phyloP scores from a whole-genome alignment of 2,797 vertebrate species.

The Myotis pilosus region DNA sequence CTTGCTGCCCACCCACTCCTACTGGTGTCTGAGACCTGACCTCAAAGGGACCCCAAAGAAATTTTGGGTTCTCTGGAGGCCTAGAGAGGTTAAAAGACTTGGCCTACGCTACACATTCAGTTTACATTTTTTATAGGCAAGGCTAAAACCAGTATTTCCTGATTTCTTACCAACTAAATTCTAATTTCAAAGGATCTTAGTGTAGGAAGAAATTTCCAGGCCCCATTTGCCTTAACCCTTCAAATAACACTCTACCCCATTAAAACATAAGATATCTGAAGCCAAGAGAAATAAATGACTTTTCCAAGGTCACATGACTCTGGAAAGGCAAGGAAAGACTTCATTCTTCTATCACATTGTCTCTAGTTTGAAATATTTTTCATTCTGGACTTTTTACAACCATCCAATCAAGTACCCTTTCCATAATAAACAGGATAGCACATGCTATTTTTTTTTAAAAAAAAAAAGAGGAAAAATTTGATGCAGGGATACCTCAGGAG shows the following conservation, averaged over 20 bases:
- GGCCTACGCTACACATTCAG: neutral
- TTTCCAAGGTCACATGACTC: neutral
- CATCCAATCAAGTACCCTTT: neutral
- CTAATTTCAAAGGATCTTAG: neutral
- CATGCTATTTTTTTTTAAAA: neutral
- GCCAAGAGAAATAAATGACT: neutral
- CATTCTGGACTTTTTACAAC: constrained; percentile 14
- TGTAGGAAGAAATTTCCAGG: neutral
- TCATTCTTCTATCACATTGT: neutral
- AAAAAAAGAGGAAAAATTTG: neutral
- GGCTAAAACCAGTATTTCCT: constrained; percentile 26
- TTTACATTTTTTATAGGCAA: neutral
- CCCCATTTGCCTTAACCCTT: neutral
- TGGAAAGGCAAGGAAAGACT: neutral
- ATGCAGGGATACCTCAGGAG: neutral
- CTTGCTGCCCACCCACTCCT: neutral
- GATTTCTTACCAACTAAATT: neutral
- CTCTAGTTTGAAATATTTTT: neutral
- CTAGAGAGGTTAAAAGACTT: neutral
- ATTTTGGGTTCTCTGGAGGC: constrained; percentile 12
- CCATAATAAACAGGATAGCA: neutral
- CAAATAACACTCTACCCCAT: neutral
- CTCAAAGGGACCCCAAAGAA: neutral
- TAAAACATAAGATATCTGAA: neutral
- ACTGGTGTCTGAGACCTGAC: neutral